These are phyloP conservation scores for Otus scops DNA, from an alignment of 2,797 vertebrate genomes.

Conservation along the genomic window DNA sequence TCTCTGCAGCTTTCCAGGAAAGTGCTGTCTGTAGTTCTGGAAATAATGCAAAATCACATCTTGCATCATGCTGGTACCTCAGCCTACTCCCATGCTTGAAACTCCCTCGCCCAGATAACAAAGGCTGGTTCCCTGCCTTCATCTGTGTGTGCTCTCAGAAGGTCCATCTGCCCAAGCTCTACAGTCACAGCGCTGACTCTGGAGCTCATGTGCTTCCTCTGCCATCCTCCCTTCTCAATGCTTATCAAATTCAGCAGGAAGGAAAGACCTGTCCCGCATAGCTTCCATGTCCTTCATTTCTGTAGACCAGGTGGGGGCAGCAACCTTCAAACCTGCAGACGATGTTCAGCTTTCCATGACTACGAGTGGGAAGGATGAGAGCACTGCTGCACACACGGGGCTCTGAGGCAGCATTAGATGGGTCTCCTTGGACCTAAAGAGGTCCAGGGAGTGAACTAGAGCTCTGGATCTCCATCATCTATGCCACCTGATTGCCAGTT, in stretches of 20 bases:
- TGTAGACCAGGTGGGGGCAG: neutral
- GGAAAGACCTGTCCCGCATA: neutral
- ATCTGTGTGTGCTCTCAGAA: neutral
- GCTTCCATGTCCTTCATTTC: neutral
- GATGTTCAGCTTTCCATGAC: neutral
- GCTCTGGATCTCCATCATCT: neutral
- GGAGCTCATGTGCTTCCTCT: neutral
- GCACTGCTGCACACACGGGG: accelerated
- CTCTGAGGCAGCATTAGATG: neutral
- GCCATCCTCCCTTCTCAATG: neutral
- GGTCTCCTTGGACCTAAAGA: neutral
- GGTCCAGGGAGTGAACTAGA: neutral
- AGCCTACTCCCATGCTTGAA: accelerated
- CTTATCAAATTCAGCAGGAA: neutral
- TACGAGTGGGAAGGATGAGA: neutral
- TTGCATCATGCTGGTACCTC: neutral
- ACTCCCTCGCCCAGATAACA: neutral
- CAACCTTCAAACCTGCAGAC: neutral
- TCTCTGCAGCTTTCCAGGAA: neutral
- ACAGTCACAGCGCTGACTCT: neutral
- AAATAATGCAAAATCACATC: neutral
- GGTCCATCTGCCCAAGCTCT: neutral
- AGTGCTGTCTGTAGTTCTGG: neutral
- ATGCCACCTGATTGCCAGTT: neutral
- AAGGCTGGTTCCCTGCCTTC: neutral